Evolutionary conservation across 1,140 invertebrate genomes (phyloP), one percentile per base, ranked within the genome.

Genomic region (Eurosta solidaginis): DNA sequence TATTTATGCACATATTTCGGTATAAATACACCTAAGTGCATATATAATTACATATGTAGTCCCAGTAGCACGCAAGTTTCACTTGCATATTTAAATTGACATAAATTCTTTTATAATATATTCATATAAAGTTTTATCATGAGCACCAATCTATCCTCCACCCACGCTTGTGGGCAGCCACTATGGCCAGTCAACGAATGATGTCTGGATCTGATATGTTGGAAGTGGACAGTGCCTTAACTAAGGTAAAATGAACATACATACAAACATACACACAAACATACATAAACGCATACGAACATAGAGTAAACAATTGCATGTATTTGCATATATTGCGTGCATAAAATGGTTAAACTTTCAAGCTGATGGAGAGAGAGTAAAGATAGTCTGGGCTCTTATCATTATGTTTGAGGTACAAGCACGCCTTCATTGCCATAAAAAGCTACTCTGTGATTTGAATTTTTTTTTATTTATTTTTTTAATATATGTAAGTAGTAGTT

Each of bases 201-300:
- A 6, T 7, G 59, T 68, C 29, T 68, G 59, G 59, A 68, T 68
- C 59, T 68, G 59, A 68, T 68, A 68, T 9, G 59, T 33, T 68
- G 59, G n/a, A 68, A 22, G 59, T 68, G 59, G 33, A 68, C 59
- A 36, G 14, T 40, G 3, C 7, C 59, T 40, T 33, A 20, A 40
- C 49, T 20, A 52, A 6, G 33, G 2, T 40, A 54, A 22, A 17
- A 47, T 47, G 5, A 14, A 47, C 9, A 9, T 47, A 47, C n/a
- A n/a, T n/a, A n/a, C n/a, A n/a, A n/a, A n/a, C n/a, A 14, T 47
- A 2, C 2, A 17, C 1, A 47, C n/a, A 25, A 12, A 59, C 12
- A 17, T 59, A 36, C 33, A 68, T 42, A 42, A 22, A 20, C 5
- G 25, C 10, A 12, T 14, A 52, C 20, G n/a, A 52, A 52, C n/a